Evolutionary conservation across 2,113 vertebrate genomes (phyloP), one percentile per base, ranked within the genome.

Genomic region (Marcusenius ussheri): DNA sequence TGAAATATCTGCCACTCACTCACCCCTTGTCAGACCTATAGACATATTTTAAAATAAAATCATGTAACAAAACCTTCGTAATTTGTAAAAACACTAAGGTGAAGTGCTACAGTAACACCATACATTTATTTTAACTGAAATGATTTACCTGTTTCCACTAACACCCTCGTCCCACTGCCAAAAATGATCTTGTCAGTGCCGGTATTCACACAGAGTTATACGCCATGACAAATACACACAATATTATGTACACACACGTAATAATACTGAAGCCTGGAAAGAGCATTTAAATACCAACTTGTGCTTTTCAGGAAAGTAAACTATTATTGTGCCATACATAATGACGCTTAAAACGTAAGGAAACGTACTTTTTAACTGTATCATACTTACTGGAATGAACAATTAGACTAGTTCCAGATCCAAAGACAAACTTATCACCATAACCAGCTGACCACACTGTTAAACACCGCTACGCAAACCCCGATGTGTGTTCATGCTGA

Each of bases 131-230:
- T 89, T 45, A 42, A 80, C 27, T n/a, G 70, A 85, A 27, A 83
- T 46, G 83, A 91, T 92, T 92, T 90, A 92, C 91, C 51, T 88
- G 91, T 66, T 90, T 92, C 74, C n/a, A 93, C 89, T 83, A 80
- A 49, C 45, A 93, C 50, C 77, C 88, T 89, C 3, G 45, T 93
- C 45, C 93, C 92, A 31, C 17, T 87, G 50, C 88, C 91, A 91
- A 93, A 92, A 31, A 90, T 83, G 19, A 93, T 1, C 87, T 77
- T 92, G 74, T 89, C 49, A 7, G 62, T 47, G 46, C 83, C 90
- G 83, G 88, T 74, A 84, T 66, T 89, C 91, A 92, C 91, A 93
- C 91, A 89, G 58, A 83, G 90, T 31, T 88, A 89, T 6, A 91
- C 27, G 35, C 42, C 42, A 70, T 84, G 13, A 70, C 91, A 89